Conservation (phyloP, 2,113 vertebrate genomes). For the Romanogobio albipinnatus region DNA sequence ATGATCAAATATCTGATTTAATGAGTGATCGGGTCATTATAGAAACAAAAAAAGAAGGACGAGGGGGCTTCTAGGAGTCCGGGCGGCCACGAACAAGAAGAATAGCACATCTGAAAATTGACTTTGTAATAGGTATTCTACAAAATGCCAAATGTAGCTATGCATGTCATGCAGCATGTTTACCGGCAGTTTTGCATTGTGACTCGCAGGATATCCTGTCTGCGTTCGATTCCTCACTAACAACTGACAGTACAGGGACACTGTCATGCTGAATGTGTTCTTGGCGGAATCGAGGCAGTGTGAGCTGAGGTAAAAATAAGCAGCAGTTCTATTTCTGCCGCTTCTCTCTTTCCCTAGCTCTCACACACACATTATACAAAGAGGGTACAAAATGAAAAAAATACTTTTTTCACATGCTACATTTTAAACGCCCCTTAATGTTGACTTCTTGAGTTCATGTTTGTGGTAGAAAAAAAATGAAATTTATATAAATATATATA, state of each 20-base stretch:
- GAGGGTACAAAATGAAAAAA: neutral
- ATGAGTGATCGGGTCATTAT: conserved; percentile 34
- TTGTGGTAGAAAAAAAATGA: neutral
- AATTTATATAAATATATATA: too few species aligned
- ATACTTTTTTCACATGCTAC: neutral
- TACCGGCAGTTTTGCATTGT: conserved; percentile 4
- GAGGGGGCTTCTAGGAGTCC: neutral
- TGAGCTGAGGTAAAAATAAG: neutral
- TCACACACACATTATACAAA: neutral
- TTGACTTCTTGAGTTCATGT: neutral
- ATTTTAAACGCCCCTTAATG: neutral
- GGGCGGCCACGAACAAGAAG: conserved; percentile 2
- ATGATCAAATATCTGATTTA: conserved; percentile 34
- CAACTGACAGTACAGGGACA: conserved; percentile 9
- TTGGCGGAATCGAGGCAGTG: neutral
- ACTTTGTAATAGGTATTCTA: conserved; percentile 3
- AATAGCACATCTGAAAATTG: conserved; percentile 1
- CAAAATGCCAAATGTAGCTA: neutral
- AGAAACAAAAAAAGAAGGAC: conserved; percentile 19
- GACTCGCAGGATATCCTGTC: neutral
- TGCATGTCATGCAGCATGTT: conserved; percentile 6
- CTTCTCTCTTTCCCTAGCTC: neutral
- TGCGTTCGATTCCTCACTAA: neutral
- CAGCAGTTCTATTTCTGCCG: neutral
- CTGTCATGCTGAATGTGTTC: conserved; percentile 22